A percentile compares a stretch with the other conserved stretches of the same genome.
These are phyloP conservation scores for Aplochiton taeniatus DNA, from an alignment of 2,797 vertebrate species.

Conservation along the genomic window DNA sequence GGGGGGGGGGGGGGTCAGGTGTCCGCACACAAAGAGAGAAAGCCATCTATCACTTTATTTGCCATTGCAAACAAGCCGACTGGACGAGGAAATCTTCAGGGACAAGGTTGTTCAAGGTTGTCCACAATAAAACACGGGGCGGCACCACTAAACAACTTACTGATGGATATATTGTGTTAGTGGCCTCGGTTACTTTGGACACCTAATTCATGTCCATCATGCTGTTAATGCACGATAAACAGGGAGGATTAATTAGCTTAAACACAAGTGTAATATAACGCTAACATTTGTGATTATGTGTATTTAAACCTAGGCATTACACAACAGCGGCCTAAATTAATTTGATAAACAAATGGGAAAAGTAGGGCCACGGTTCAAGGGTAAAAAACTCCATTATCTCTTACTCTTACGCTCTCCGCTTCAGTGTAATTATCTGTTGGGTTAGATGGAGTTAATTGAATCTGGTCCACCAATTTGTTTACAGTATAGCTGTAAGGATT, in stretches of 20 bases:
- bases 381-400: constrained; percentile 62
- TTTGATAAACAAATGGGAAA: constrained; percentile 73
- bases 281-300: constrained; percentile 73
- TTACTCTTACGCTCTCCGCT: constrained; percentile 53
- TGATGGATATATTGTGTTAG: constrained; percentile 39
- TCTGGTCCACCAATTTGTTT: constrained; percentile 64
- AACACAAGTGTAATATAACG: constrained; percentile 73
- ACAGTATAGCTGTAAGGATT: constrained; percentile 60
- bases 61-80: no score
- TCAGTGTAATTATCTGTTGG: constrained; percentile 68
- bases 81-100: neutral
- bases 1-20: no score
- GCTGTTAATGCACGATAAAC: constrained; percentile 71
- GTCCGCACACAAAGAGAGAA: no score
- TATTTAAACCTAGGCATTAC: constrained; percentile 67
- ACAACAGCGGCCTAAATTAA: constrained; percentile 68
- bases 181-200: constrained; percentile 38
- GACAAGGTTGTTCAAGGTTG: constrained; percentile 45
- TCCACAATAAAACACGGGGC: constrained; percentile 29
- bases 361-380: constrained; percentile 65
- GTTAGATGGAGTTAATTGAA: constrained; percentile 72
- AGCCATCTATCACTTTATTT: no score
- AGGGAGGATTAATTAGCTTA: constrained; percentile 70
- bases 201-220: constrained; percentile 58
- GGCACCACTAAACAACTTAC: constrained; percentile 15